Evolutionary conservation across 2,797 vertebrate genomes (phyloP), one percentile per base, ranked within the genome.

Genomic region (Takifugu rubripes): DNA sequence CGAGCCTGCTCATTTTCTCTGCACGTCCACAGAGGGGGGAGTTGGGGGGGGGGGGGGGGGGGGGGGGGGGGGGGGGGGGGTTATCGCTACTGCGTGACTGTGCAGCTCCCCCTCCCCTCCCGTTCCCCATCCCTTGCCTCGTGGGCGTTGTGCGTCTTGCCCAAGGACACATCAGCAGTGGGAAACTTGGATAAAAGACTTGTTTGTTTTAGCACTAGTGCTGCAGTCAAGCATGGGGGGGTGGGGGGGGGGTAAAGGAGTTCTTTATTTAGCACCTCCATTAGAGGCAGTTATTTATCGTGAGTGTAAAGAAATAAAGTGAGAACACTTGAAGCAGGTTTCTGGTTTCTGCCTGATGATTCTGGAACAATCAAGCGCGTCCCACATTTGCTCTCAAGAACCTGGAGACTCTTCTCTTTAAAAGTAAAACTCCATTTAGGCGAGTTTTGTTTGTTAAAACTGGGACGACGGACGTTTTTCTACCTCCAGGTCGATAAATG

Each of bases 41-140:
- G 12, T 56, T 50, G 0, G 11, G 49, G 46, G 9, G 5, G 64
- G 54, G 45, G 60, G 61, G 66, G 52, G 33, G 24, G 54, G 58
- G 70, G 14, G 47, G 9, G 6, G 64, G 52, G 48, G 60, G 64
- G 68, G 53, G 31, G 24, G 56, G 59, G 70, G 16, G 45, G 61
- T 74, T 69, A 58, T 68, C 55, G 21, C 2, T 78, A 69, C 61
- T 69, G 59, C 29, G 1, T 75, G 74, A 74, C 62, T 77, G 70
- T 70, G n/a, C 24, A 25, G 9, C 46, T 48, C 46, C 17, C 36
- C 36, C 36, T 14, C 36, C 36, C 36, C 10, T 33, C 27, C 27
- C 9, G 50, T 46, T 46, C 8, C 17, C 45, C 53, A 36, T 33
- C 50, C 14, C 36, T 40, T 48, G 53, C 42, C 46, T 68, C 9